Conservation (phyloP, 2,797 vertebrate species). For the Tolypeutes matacus region DNA sequence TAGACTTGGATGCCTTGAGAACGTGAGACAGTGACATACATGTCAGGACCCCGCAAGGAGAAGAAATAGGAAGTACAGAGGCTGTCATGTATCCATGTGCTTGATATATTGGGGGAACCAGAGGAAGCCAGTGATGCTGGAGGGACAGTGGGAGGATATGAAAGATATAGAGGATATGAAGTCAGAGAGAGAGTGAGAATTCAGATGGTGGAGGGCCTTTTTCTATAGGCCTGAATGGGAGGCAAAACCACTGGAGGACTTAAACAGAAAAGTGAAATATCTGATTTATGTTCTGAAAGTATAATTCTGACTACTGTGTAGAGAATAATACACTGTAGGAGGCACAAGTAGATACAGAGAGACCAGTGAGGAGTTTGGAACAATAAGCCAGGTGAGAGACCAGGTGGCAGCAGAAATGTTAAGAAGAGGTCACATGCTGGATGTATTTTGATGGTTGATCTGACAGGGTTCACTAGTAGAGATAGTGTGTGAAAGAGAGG, state of each 20-base stretch:
- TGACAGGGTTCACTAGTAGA: not conserved
- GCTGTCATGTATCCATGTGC: not conserved
- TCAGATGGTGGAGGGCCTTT: not conserved
- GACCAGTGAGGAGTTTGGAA: not conserved
- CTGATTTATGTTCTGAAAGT: not conserved
- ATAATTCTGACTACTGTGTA: not conserved
- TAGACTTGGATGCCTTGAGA: not conserved
- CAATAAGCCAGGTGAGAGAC: not conserved
- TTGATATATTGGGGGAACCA: not conserved
- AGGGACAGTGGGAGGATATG: not conserved
- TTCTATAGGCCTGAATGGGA: not conserved
- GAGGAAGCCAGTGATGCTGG: not conserved
- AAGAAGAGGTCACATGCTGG: not conserved
- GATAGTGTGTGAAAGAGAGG: not conserved
- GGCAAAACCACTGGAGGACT: not conserved
- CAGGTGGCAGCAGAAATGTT: not conserved
- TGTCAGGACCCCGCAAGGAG: not conserved
- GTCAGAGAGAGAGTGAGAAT: not conserved
- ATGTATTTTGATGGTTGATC: not conserved
- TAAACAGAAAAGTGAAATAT: not conserved
- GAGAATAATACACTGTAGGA: accelerated
- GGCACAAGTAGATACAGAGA: not conserved
- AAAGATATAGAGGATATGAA: not conserved
- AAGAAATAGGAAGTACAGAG: not conserved
- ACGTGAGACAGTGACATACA: not conserved